Conservation (phyloP, 2,113 vertebrate species). For the Romanogobio albipinnatus region DNA sequence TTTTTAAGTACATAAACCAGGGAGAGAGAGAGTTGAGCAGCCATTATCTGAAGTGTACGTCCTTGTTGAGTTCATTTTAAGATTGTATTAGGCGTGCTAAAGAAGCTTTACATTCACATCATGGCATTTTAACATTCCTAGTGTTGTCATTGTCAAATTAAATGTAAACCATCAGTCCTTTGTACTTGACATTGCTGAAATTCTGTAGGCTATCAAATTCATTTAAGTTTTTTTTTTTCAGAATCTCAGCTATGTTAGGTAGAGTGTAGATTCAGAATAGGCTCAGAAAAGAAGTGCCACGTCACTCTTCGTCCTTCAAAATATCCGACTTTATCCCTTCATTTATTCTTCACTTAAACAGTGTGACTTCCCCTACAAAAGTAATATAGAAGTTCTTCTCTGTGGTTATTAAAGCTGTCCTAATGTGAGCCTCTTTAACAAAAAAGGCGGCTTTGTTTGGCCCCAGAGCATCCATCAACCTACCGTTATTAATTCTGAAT, state of each 20-base stretch:
- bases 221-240: background rate
- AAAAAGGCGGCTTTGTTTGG: conserved; percentile 8
- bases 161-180: background rate
- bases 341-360: background rate
- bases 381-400: background rate
- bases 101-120: background rate
- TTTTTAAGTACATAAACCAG: conserved; percentile 13
- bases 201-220: background rate
- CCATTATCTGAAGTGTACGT: background rate
- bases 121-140: background rate
- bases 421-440: conserved; percentile 1
- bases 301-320: background rate
- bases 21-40: background rate
- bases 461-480: conserved; percentile 2
- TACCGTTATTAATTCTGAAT: conserved; percentile 44
- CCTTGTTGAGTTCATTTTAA: conserved; percentile 13
- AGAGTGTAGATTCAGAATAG: background rate
- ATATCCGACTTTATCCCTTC: background rate
- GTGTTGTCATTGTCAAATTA: background rate
- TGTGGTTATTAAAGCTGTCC: conserved; percentile 1
- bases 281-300: background rate
- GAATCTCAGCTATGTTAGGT: background rate
- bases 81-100: background rate
- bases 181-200: background rate
- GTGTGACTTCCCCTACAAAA: background rate